Percentiles rank a stretch among this genome's conserved stretches.
Conservation (phyloP, 2,797 vertebrate species). For the Hydrophis major region DNA sequence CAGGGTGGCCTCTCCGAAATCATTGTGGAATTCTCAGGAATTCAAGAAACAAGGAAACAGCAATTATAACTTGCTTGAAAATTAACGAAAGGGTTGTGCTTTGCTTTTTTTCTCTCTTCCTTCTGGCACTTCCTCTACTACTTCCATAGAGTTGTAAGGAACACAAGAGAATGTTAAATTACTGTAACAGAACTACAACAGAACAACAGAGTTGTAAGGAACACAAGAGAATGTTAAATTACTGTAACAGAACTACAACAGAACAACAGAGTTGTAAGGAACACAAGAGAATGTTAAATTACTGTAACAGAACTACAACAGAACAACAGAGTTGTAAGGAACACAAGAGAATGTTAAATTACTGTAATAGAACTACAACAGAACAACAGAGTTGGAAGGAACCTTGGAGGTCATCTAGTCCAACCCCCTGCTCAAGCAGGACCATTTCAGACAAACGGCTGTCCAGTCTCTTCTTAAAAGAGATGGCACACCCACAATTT, state of each 20-base stretch:
- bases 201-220: no score
- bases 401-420: neutral
- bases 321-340: neutral
- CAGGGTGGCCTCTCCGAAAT: neutral
- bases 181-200: neutral
- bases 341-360: neutral
- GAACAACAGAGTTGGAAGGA: neutral
- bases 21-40: neutral
- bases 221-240: neutral
- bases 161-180: neutral
- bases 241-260: neutral
- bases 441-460: neutral
- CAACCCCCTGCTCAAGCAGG: neutral
- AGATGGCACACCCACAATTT: neutral
- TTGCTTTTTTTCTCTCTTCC: no score
- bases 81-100: neutral
- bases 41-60: neutral
- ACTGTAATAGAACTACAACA: neutral
- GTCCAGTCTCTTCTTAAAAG: neutral
- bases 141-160: neutral
- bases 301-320: neutral
- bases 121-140: neutral
- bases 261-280: neutral
- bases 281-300: neutral
- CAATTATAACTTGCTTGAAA: neutral